Evolutionary conservation across 2,113 vertebrate genomes (phyloP).

Genomic region (Clarias batrachus): DNA sequence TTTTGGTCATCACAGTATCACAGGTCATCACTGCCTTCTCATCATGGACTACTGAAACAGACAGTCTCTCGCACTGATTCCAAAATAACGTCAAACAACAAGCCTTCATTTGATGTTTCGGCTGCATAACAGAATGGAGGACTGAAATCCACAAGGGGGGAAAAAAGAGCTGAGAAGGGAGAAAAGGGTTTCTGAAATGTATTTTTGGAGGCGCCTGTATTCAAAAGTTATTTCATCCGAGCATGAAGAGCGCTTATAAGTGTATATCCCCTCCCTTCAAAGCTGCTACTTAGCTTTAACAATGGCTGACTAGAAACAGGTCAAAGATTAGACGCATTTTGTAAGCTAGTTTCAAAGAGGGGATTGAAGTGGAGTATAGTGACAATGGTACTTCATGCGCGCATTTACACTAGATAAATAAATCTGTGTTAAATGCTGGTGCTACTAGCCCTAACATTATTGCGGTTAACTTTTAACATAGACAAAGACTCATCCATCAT

Average conservation of each 20-base stretch:
- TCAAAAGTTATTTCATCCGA: constrained; percentile 52
- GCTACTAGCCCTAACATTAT: constrained; percentile 38
- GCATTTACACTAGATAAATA: constrained; percentile 58
- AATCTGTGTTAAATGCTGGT: constrained; percentile 53
- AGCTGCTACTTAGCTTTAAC: constrained; percentile 60
- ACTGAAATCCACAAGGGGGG: not conserved
- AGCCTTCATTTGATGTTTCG: constrained; percentile 44
- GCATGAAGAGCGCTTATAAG: constrained; percentile 62
- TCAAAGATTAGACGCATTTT: constrained; percentile 64
- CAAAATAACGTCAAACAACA: constrained; percentile 42
- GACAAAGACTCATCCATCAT: constrained; percentile 1
- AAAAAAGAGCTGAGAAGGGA: constrained; percentile 31
- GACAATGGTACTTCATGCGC: constrained; percentile 54
- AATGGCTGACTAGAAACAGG: constrained; percentile 63
- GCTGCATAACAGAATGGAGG: constrained; percentile 39
- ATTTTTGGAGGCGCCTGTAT: constrained; percentile 43
- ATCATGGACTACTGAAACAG: not conserved
- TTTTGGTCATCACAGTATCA: not conserved
- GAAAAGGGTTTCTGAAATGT: constrained; percentile 25
- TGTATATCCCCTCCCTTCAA: constrained; percentile 50
- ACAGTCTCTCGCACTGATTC: constrained; percentile 35
- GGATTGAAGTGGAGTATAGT: constrained; percentile 39
- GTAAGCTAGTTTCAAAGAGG: constrained; percentile 64
- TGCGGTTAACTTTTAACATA: not conserved
- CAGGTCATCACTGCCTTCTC: not conserved